Base-by-base conservation (phyloP, 2,113 vertebrate genomes). In the Motacilla tschutschensis region DNA sequence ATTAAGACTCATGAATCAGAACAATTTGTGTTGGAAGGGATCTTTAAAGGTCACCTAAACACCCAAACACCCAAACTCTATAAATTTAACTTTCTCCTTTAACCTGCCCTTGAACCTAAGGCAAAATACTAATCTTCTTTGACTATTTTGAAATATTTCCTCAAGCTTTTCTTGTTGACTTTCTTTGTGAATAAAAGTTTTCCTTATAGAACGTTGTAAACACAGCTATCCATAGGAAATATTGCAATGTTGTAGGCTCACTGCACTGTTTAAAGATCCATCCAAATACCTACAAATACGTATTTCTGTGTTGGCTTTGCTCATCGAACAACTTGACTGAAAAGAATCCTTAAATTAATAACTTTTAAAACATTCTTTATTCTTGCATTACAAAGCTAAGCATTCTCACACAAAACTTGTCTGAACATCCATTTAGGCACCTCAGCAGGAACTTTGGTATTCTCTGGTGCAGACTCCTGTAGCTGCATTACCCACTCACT, bases 211-310 rank as follows among this genome's bases (percentile, higher is more conserved):
- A 48, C 1, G 0, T 8, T 28, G 6, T 59, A 65, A 65, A 40
- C 18, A 50, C 10, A 76, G 21, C 5, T 46, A 51, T 83, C 79
- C 63, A 44, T 5, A 44, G 59, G 19, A 76, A 87, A 57, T 35
- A 33, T 1, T 54, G 50, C n/a, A 71, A 13, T 24, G n/a, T 4
- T 46, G 5, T 40, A 79, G 50, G 17, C 43, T n/a, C 0, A 0
- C 9, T 31, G 36, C 9, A 55, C 73, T 48, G 46, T 69, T 43
- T 72, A 86, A 93, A 83, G 36, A 74, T 33, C 46, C 44, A n/a
- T 64, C 31, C 64, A 71, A 79, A 80, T 9, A 28, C 4, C 31
- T 17, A 5, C 8, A 59, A 63, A 64, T 51, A 58, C 1, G 1
- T 28, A 75, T 57, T 78, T 44, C 36, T 15, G 6, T 18, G 21